phyloP scores from a whole-genome alignment of 2,797 vertebrate species.

The Brachyalestes nurse region DNA sequence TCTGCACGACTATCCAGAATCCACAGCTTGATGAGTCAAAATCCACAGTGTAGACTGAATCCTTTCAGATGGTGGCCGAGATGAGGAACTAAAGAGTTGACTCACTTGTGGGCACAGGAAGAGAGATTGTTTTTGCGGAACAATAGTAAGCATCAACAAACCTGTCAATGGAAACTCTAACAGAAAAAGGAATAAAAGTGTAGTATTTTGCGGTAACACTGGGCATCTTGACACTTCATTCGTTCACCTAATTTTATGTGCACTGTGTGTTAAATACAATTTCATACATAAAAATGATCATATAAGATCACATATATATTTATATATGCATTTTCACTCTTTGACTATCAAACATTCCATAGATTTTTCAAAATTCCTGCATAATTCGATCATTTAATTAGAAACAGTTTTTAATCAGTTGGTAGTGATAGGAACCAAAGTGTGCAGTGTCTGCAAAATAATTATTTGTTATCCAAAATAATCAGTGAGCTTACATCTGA shows the following conservation, averaged over 20 bases:
- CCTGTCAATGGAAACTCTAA: constrained; percentile 36
- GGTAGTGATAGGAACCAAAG: no score
- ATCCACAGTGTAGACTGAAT: constrained; percentile 25
- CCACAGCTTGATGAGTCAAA: constrained; percentile 52
- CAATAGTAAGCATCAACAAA: constrained; percentile 16
- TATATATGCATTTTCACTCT: no score
- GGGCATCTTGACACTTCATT: background rate
- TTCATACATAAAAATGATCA: no score
- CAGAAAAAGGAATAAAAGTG: constrained; percentile 21
- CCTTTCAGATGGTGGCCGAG: constrained; percentile 35
- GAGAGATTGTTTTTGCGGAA: constrained; percentile 42
- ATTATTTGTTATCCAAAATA: no score
- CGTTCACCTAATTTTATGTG: background rate
- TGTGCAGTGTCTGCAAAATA: no score
- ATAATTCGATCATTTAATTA: no score
- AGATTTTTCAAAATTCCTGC: no score
- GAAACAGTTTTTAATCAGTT: no score
- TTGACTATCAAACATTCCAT: no score
- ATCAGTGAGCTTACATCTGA: no score
- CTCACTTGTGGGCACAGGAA: constrained; percentile 46
- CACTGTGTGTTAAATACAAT: no score
- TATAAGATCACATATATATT: no score
- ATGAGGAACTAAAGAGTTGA: constrained; percentile 57
- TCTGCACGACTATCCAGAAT: constrained; percentile 23
- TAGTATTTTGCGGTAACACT: background rate